Percentiles rank a stretch among this genome's conserved stretches.
Conservation (phyloP, 2,113 vertebrate genomes). For the Paratilapia polleni region DNA sequence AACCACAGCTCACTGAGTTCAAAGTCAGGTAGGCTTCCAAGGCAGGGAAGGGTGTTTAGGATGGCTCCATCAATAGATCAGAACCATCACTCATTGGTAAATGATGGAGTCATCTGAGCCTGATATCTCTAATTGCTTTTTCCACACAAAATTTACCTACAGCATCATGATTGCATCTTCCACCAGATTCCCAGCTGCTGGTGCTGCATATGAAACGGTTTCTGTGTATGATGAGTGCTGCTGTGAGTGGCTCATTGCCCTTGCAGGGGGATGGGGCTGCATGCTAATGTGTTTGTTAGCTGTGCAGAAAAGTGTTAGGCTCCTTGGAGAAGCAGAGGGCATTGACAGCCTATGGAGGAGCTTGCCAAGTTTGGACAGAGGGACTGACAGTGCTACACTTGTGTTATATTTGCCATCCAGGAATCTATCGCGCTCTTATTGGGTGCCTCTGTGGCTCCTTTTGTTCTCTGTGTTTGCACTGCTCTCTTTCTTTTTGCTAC, state of each 20-base stretch:
- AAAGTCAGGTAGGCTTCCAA: slow-evolving; percentile 79
- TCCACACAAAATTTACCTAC: background rate
- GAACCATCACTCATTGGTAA: background rate
- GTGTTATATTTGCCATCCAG: slow-evolving; percentile 31
- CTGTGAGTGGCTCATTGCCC: slow-evolving; percentile 62
- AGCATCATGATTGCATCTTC: background rate
- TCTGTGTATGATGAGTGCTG: slow-evolving; percentile 39
- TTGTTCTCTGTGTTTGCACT: slow-evolving; percentile 69
- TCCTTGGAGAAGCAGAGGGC: slow-evolving; percentile 65
- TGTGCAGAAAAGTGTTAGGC: slow-evolving; percentile 62
- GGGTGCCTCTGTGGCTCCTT: slow-evolving; percentile 58
- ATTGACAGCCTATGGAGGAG: slow-evolving; percentile 54
- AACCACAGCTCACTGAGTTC: slow-evolving; percentile 75
- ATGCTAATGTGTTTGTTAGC: slow-evolving; percentile 72
- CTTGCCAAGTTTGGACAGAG: slow-evolving; percentile 67
- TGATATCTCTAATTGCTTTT: slow-evolving; percentile 11
- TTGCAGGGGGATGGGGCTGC: slow-evolving; percentile 72
- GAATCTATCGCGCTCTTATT: slow-evolving; percentile 13
- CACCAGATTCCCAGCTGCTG: slow-evolving; percentile 39
- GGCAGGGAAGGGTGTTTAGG: background rate
- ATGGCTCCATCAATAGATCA: background rate
- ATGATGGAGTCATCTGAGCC: background rate
- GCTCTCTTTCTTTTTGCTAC: slow-evolving; percentile 14
- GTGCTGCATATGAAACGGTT: slow-evolving; percentile 47
- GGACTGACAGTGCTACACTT: slow-evolving; percentile 61